A percentile compares a stretch with the other conserved stretches of the same genome.
Conservation (phyloP, 2,888 invertebrate genomes). For the Chydorus sphaericus region DNA sequence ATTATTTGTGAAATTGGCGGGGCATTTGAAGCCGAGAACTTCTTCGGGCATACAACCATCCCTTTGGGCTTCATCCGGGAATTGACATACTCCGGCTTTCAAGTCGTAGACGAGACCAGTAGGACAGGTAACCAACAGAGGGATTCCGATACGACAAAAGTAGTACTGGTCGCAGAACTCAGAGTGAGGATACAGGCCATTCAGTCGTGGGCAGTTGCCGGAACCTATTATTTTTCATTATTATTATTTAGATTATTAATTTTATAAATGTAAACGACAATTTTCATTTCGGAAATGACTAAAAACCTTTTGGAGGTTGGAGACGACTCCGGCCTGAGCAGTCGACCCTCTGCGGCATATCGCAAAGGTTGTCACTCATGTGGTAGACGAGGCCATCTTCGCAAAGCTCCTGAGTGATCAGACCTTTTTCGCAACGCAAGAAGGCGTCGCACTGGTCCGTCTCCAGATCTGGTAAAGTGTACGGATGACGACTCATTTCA, state of each 20-base stretch:
- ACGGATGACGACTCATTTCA: conserved; percentile 3
- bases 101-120: conserved; percentile 13
- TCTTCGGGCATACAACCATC: conserved; percentile 15
- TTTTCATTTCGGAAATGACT: too few species aligned
- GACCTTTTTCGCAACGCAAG: conserved; percentile 6
- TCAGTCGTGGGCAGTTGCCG: conserved; percentile 15
- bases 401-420: conserved; percentile 8
- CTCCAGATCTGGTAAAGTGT: not conserved
- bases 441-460: conserved; percentile 12
- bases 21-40: conserved; percentile 12
- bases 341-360: conserved; percentile 13
- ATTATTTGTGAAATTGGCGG: not conserved
- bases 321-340: conserved; percentile 8
- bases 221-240: too few species aligned
- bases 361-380: conserved; percentile 1
- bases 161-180: conserved; percentile 14
- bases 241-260: too few species aligned
- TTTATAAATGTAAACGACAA: too few species aligned
- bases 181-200: conserved; percentile 11
- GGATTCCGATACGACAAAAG: conserved; percentile 8
- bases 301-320: conserved; percentile 15
- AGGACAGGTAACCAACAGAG: conserved; percentile 10
- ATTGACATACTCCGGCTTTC: conserved; percentile 13
- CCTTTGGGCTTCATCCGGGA: conserved; percentile 14
- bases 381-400: conserved; percentile 15